Evolutionary conservation across 2,888 invertebrate genomes (phyloP).

Genomic region (Morpho helenor): DNA sequence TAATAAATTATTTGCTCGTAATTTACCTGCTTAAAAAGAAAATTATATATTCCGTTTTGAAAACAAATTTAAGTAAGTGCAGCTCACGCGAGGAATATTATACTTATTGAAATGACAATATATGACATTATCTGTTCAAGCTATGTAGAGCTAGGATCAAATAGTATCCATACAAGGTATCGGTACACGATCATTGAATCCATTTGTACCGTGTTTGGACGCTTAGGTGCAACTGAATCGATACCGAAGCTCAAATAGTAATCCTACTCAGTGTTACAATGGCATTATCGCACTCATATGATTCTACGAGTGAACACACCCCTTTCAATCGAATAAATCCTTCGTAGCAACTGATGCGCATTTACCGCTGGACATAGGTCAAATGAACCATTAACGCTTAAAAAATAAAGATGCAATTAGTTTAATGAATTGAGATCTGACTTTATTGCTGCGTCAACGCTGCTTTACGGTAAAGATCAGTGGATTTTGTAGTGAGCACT

Average conservation of each 20-base stretch:
- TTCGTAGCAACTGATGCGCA: background rate
- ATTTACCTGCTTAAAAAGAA: too few species aligned
- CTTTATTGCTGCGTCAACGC: too few species aligned
- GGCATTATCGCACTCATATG: slow-evolving; percentile 23
- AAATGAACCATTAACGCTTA: too few species aligned
- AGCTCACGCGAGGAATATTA: slow-evolving; percentile 1
- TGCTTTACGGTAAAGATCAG: too few species aligned
- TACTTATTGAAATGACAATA: slow-evolving; percentile 17
- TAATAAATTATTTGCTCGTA: too few species aligned
- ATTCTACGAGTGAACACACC: slow-evolving; percentile 15
- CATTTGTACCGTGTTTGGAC: slow-evolving; percentile 30
- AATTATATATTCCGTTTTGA: too few species aligned
- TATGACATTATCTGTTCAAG: slow-evolving; percentile 16
- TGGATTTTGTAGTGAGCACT: too few species aligned
- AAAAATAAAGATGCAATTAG: too few species aligned
- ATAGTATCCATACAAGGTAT: slow-evolving; percentile 27
- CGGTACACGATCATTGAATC: slow-evolving; percentile 30
- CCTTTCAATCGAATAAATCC: background rate
- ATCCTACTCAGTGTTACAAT: slow-evolving; percentile 27
- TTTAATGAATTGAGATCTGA: too few species aligned
- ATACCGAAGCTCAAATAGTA: slow-evolving; percentile 29
- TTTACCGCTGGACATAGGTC: too few species aligned
- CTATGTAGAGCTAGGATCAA: slow-evolving; percentile 26
- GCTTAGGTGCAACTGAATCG: slow-evolving; percentile 31
- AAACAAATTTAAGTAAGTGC: too few species aligned